Base-by-base conservation (phyloP, 2,797 vertebrate species). In the Podarcis lilfordi region DNA sequence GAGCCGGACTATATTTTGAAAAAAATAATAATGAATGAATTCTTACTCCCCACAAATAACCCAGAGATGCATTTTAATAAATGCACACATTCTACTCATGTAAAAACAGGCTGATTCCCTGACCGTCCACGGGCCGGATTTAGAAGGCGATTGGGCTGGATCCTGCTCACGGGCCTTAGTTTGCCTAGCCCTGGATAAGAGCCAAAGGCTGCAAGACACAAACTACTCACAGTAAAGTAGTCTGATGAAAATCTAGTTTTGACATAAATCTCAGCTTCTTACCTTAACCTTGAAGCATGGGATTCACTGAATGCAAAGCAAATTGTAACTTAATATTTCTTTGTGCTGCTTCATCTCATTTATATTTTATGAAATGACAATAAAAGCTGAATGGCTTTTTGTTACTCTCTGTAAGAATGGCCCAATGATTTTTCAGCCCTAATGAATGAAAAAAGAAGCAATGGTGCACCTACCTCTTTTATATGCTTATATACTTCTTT, bases 401-500 rank as follows among this genome's bases (percentile, higher is more conserved):
- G 9, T 85, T 85, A 29, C 35, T 91, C 84, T 92, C 80, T 5
- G 0, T 85, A 71, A 15, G 74, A 4, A 4, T 32, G 0, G 8
- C 40, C 76, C 66, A 10, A 7, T 50, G 29, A 72, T 89, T 75
- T 89, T 55, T 80, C 86, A 87, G 50, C 55, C 4, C 40, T 15
- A 11, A n/a, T 72, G 40, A 80, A 81, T 61, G 29, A 69, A 74
- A 29, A 85, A 87, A 92, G 29, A 88, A 87, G 75, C 0, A 15
- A 7, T 4, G 37, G 76, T 88, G 23, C 35, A 50, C 4, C 87
- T 80, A 6, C 6, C 4, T 68, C 27, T 3, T 84, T 81, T 75
- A 40, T 87, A 84, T 89, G 27, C 3, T 86, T 77, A 71, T 89
- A 43, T 92, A 29, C 5, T 4, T 80, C 68, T 90, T 89, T 84